Evolutionary conservation across 2,888 invertebrate species (phyloP).

Genomic region (Chloroclystis v-ata): DNA sequence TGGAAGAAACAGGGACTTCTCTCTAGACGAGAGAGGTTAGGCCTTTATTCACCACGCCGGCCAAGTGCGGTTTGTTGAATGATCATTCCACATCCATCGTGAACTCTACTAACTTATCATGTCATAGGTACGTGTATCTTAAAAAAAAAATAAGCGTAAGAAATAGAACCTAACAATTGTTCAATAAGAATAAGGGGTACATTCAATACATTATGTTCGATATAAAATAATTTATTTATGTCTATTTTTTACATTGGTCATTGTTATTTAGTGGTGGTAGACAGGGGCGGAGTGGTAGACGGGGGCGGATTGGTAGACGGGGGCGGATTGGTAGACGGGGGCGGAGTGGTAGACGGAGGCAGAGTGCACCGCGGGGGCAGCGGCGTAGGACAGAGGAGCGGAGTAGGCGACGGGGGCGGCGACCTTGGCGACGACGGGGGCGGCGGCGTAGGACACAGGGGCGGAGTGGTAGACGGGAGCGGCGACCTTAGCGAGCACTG

Average conservation of each 20-base stretch:
- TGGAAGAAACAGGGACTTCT: too few species aligned
- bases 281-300: slow-evolving; percentile 17
- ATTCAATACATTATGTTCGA: neutral
- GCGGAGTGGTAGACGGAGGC: slow-evolving; percentile 31
- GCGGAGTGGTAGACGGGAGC: slow-evolving; percentile 50
- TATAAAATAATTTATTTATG: slow-evolving; percentile 22
- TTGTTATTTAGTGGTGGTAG: slow-evolving; percentile 58
- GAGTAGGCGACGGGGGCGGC: slow-evolving; percentile 44
- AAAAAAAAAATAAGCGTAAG: too few species aligned
- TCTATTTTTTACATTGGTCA: neutral
- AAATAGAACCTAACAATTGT: too few species aligned
- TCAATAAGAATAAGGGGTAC: too few species aligned
- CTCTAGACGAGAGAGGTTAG: too few species aligned
- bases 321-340: slow-evolving; percentile 34
- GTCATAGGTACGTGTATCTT: too few species aligned
- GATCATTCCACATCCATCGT: too few species aligned
- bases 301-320: slow-evolving; percentile 26
- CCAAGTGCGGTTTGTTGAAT: too few species aligned
- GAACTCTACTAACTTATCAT: too few species aligned
- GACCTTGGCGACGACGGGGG: slow-evolving; percentile 26
- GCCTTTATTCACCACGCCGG: too few species aligned
- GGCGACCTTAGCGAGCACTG: slow-evolving; percentile 29
- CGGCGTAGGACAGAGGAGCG: slow-evolving; percentile 36
- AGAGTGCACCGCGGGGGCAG: slow-evolving; percentile 24
- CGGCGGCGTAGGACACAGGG: slow-evolving; percentile 64